These are phyloP conservation scores for Polietes domitor DNA, from an alignment of 2,888 invertebrate species.

Conservation along the genomic window DNA sequence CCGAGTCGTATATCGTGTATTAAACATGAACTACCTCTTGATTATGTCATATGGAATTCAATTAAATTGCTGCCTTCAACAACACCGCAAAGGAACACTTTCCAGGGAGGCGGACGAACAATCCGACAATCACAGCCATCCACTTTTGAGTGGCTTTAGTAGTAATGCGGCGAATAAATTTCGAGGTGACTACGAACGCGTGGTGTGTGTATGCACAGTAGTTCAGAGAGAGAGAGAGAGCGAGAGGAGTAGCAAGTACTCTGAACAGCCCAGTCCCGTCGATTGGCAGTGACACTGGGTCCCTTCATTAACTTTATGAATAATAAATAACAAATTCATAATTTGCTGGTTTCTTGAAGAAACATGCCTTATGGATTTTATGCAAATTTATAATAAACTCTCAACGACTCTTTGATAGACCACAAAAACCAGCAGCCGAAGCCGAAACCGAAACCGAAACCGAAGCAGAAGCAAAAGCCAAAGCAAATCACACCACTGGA, in stretches of 20 bases:
- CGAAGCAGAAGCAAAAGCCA: no score
- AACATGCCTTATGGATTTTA: slow-evolving; percentile 10
- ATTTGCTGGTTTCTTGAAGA: slow-evolving; percentile 9
- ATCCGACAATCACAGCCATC: background rate
- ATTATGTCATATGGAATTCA: slow-evolving; percentile 52
- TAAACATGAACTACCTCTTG: slow-evolving; percentile 24
- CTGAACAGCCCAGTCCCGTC: no score
- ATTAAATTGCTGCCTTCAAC: slow-evolving; percentile 40
- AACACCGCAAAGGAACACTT: background rate
- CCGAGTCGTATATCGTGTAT: background rate
- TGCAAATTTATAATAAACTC: slow-evolving; percentile 11
- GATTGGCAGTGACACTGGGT: background rate
- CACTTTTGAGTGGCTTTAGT: background rate
- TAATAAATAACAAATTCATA: slow-evolving; percentile 20
- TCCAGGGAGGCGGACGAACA: background rate
- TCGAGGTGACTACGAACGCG: background rate
- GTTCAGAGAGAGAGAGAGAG: no score
- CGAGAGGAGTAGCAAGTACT: no score
- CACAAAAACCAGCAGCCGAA: background rate
- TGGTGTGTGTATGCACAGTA: no score
- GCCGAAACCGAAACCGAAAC: no score
- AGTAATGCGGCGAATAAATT: background rate
- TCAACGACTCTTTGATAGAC: slow-evolving; percentile 2
- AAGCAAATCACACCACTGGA: background rate
- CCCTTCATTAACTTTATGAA: slow-evolving; percentile 18